A percentile compares a stretch with the other conserved stretches of the same genome.
Conservation (phyloP, 2,797 vertebrate species). For the Meriones psammophilus region DNA sequence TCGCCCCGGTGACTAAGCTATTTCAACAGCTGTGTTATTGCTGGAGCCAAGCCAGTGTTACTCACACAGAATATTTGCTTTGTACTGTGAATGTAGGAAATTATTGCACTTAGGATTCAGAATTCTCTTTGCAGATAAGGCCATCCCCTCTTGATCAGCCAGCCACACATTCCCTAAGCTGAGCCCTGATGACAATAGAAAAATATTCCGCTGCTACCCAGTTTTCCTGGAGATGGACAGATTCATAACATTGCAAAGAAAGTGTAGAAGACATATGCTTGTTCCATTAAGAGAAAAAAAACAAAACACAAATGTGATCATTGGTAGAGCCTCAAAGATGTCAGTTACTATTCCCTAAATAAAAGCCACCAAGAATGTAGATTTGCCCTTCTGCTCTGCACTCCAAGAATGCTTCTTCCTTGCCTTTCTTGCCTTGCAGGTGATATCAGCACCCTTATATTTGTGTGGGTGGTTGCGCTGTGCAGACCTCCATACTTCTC, state of each 20-base stretch:
- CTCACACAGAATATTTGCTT: conserved; percentile 84
- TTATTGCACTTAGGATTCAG: conserved; percentile 68
- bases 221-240: neutral
- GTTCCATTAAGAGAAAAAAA: neutral
- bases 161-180: neutral
- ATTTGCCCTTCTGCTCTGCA: neutral
- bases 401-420: neutral
- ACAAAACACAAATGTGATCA: neutral
- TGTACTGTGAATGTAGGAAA: conserved; percentile 64
- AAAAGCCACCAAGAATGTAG: neutral
- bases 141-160: conserved; percentile 52
- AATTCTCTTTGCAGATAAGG: conserved; percentile 68
- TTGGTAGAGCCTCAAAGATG: neutral
- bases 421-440: neutral
- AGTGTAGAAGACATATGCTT: neutral
- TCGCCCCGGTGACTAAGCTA: conserved; percentile 92
- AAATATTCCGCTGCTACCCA: neutral
- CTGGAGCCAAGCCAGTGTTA: conserved; percentile 90
- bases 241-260: neutral
- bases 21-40: conserved; percentile 95
- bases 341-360: neutral
- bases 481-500: neutral
- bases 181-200: neutral
- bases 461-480: neutral
- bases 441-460: neutral